phyloP scores from a whole-genome alignment of 2,113 vertebrate genomes.

The Strix uralensis region DNA sequence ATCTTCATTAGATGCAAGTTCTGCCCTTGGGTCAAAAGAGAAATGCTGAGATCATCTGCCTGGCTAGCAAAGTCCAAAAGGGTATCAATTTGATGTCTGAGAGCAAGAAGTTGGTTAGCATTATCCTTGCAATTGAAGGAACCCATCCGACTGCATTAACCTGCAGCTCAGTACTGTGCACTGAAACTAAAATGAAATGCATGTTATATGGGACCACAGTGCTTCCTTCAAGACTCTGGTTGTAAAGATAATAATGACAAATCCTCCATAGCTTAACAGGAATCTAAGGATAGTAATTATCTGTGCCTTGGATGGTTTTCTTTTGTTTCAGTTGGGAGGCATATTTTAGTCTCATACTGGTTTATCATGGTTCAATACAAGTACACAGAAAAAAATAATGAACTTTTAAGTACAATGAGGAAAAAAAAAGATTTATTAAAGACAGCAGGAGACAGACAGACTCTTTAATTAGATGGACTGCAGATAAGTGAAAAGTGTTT shows the following conservation, averaged over 20 bases:
- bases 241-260: neutral
- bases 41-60: neutral
- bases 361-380: neutral
- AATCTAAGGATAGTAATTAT: neutral
- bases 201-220: neutral
- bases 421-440: neutral
- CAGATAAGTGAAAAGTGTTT: neutral
- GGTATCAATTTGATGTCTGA: neutral
- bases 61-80: neutral
- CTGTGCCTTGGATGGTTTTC: neutral
- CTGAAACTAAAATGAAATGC: neutral
- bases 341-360: neutral
- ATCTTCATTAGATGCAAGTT: neutral
- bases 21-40: neutral
- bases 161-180: neutral
- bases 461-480: neutral
- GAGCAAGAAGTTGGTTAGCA: neutral
- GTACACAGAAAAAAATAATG: neutral
- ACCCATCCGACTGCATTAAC: neutral
- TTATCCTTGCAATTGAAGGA: accelerated
- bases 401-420: neutral
- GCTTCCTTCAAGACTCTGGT: neutral
- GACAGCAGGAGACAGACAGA: neutral
- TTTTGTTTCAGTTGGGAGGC: neutral
- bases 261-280: neutral